phyloP scores from a whole-genome alignment of 2,113 vertebrate genomes.

The Sinosuthora webbiana region DNA sequence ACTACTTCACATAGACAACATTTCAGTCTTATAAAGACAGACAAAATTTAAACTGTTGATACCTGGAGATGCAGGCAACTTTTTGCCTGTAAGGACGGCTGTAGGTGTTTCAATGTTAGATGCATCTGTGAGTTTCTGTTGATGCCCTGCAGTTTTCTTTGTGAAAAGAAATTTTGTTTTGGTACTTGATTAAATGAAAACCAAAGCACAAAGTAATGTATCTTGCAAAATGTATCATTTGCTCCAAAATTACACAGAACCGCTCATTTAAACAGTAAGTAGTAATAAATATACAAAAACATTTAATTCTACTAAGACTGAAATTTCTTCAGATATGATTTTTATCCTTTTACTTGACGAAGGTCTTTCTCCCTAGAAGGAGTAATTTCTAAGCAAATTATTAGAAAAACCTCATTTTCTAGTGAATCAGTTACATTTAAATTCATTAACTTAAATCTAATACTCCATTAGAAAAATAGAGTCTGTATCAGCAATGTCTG shows the following conservation, averaged over 20 bases:
- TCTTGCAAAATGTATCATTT: background rate
- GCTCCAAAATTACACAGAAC: background rate
- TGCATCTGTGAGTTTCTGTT: slow-evolving; percentile 73
- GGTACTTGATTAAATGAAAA: slow-evolving; percentile 11
- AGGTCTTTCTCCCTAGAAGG: background rate
- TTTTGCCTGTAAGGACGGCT: slow-evolving; percentile 42
- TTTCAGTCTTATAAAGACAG: background rate
- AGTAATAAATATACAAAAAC: background rate
- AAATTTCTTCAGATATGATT: background rate
- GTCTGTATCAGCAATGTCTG: background rate
- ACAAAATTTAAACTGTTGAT: slow-evolving; percentile 29
- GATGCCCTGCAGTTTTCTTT: slow-evolving; percentile 73
- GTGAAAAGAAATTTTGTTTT: slow-evolving; percentile 45
- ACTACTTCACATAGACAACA: background rate
- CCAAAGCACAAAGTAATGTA: background rate
- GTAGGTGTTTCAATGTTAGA: slow-evolving; percentile 66
- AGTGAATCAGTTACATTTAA: background rate
- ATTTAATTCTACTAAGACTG: background rate
- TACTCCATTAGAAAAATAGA: background rate
- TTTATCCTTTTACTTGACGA: background rate
- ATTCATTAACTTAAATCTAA: background rate
- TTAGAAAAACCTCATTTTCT: background rate
- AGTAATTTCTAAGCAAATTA: background rate
- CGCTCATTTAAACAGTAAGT: background rate
- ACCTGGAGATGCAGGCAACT: slow-evolving; percentile 71